Percentiles rank a stretch among this genome's conserved stretches.
phyloP scores from a whole-genome alignment of 2,888 invertebrate genomes.

The Agapostemon virescens region DNA sequence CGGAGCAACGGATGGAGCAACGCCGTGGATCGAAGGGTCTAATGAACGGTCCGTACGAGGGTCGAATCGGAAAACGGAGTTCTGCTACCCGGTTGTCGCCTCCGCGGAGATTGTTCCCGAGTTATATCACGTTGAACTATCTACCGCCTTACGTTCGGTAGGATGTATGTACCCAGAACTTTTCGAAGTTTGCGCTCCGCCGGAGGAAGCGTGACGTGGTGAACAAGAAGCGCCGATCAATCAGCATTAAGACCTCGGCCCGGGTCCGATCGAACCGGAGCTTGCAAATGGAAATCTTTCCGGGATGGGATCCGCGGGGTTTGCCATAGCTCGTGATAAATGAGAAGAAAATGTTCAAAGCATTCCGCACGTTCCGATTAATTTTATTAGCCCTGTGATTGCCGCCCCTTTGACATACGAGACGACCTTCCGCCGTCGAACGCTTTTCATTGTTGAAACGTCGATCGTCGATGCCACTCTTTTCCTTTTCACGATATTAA shows the following conservation, averaged over 20 bases:
- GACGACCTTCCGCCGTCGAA: no score
- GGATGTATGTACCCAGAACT: slow-evolving; percentile 53
- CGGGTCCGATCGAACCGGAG: not conserved
- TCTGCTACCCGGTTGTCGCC: slow-evolving; percentile 50
- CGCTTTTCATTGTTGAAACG: no score
- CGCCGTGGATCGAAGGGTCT: slow-evolving; percentile 55
- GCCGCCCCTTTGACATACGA: no score
- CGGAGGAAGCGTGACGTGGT: slow-evolving; percentile 43
- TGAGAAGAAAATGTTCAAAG: not conserved
- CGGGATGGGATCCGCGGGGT: not conserved
- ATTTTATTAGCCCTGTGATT: not conserved
- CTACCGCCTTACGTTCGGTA: slow-evolving; percentile 37
- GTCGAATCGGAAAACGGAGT: slow-evolving; percentile 57
- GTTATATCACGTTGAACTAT: slow-evolving; percentile 54
- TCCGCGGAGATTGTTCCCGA: slow-evolving; percentile 53
- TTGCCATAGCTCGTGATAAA: not conserved
- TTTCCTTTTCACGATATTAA: no score
- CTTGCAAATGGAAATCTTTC: slow-evolving; percentile 33
- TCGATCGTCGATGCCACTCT: no score
- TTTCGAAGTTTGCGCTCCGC: slow-evolving; percentile 51
- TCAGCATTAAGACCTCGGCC: slow-evolving; percentile 42
- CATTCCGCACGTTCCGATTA: not conserved
- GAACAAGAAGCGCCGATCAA: slow-evolving; percentile 54
- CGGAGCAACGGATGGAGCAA: no score
- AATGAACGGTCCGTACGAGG: slow-evolving; percentile 65